Conservation (phyloP, 2,113 vertebrate genomes). For the Daphoenositta chrysoptera region DNA sequence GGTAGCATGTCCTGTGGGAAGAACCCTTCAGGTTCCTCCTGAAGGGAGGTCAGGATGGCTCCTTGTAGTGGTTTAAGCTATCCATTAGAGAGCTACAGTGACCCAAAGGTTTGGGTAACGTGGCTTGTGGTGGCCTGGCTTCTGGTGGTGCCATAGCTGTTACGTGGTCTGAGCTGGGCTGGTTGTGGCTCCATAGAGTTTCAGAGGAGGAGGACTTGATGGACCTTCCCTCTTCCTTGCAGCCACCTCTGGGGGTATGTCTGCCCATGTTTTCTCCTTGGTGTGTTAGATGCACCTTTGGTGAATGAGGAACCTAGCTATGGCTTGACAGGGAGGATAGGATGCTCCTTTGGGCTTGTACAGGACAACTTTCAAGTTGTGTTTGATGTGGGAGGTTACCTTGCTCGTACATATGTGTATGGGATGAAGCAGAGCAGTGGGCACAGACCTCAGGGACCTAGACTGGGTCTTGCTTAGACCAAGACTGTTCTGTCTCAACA, state of each 20-base stretch:
- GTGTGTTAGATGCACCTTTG: not conserved
- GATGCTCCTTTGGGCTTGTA: not conserved
- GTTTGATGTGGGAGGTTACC: not conserved
- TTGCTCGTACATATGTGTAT: accelerated
- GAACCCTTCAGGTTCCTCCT: not conserved
- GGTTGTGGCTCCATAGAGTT: not conserved
- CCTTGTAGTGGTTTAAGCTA: not conserved
- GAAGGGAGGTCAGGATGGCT: not conserved
- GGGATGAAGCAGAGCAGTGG: not conserved
- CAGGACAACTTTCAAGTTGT: not conserved
- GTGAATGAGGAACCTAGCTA: not conserved
- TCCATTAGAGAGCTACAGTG: not conserved
- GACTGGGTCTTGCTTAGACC: not conserved
- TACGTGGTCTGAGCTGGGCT: not conserved
- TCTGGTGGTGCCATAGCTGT: not conserved
- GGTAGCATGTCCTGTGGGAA: not conserved
- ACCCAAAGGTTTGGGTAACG: not conserved
- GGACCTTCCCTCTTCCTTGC: not conserved
- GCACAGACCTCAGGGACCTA: not conserved
- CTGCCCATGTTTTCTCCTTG: not conserved
- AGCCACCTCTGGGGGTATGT: not conserved
- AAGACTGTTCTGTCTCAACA: not conserved
- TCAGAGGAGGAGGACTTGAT: not conserved
- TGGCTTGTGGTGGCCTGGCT: not conserved
- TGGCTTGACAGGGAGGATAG: not conserved